A percentile compares a stretch with the other conserved stretches of the same genome.
Conservation (phyloP, 2,797 vertebrate genomes). For the Megaceryle alcyon region DNA sequence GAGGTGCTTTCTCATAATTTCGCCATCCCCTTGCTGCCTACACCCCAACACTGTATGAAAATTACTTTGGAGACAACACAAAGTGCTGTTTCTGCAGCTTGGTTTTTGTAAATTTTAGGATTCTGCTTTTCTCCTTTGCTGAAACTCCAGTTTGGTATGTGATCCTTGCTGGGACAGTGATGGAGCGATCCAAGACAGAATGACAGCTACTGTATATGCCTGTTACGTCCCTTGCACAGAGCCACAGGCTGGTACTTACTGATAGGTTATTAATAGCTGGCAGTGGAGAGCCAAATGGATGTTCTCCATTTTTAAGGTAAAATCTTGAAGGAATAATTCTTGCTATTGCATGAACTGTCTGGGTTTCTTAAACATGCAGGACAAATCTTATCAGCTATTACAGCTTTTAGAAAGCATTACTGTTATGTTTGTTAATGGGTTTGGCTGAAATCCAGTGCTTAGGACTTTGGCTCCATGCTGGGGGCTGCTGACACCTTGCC, state of each 20-base stretch:
- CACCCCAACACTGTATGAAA: conserved; percentile 43
- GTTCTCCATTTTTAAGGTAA: neutral
- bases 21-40: conserved; percentile 30
- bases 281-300: neutral
- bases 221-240: neutral
- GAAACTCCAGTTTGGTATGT: neutral
- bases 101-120: neutral
- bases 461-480: neutral
- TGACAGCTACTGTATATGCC: neutral
- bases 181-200: neutral
- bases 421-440: neutral
- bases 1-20: conserved; percentile 61
- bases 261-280: neutral
- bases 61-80: conserved; percentile 63
- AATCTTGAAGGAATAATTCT: neutral
- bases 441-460: neutral
- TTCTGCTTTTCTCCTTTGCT: conserved; percentile 42
- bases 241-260: neutral
- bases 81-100: conserved; percentile 49
- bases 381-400: neutral
- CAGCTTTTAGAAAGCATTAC: neutral
- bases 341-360: neutral
- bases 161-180: neutral
- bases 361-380: neutral
- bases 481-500: neutral